Evolutionary conservation across 2,797 vertebrate genomes (phyloP).

Genomic region (Rhinogobio ventralis): DNA sequence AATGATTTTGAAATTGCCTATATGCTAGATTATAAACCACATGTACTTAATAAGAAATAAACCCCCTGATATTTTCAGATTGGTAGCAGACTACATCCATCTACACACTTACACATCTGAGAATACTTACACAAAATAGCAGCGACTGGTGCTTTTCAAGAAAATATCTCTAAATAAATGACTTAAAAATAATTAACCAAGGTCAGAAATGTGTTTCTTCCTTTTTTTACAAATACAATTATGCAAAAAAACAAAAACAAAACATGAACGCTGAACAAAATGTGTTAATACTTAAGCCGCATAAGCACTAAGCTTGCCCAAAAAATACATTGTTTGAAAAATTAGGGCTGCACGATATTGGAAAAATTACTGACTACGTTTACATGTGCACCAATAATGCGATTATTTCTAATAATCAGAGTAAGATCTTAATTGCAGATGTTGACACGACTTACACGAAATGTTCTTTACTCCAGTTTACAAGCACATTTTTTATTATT

Average conservation of each 20-base stretch:
- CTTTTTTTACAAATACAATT: neutral
- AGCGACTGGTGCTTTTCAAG: neutral
- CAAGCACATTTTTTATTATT: too few species aligned
- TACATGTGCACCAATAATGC: too few species aligned
- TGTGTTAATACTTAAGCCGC: neutral
- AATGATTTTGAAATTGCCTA: conserved; percentile 25
- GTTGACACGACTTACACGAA: too few species aligned
- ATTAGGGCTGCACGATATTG: neutral
- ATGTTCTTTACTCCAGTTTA: too few species aligned
- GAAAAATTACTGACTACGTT: too few species aligned
- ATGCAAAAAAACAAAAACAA: neutral
- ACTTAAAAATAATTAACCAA: neutral
- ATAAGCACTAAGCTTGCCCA: neutral
- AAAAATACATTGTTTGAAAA: neutral
- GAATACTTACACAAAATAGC: neutral
- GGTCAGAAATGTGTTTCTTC: neutral
- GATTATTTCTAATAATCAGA: too few species aligned
- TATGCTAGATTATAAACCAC: conserved; percentile 15
- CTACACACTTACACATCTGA: neutral
- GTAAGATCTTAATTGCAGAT: too few species aligned
- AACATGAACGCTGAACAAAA: neutral
- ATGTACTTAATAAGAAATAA: conserved; percentile 30
- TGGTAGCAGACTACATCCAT: conserved; percentile 2
- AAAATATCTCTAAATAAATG: neutral
- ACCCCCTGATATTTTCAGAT: conserved; percentile 9